phyloP scores from a whole-genome alignment of 2,113 vertebrate genomes.

The Amblyornis subalaris region DNA sequence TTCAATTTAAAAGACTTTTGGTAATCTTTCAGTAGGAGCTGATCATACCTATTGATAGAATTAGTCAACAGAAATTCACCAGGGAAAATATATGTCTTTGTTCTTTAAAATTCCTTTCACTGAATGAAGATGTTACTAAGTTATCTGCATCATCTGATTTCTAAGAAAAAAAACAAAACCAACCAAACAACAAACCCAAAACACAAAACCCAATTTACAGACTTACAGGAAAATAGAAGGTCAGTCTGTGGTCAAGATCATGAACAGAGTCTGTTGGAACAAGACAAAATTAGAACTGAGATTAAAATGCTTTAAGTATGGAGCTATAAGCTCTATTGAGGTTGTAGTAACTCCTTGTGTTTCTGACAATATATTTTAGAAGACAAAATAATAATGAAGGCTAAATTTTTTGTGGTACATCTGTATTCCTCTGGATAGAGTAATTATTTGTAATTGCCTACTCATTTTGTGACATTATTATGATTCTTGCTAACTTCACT shows the following conservation, averaged over 20 bases:
- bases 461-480: not conserved
- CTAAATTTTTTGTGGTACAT: not conserved
- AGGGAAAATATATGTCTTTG: not conserved
- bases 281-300: not conserved
- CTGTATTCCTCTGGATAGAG: not conserved
- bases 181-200: not conserved
- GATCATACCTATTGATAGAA: not conserved
- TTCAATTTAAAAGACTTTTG: not conserved
- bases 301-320: not conserved
- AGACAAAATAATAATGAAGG: not conserved
- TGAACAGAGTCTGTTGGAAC: not conserved
- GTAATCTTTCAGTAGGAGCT: not conserved
- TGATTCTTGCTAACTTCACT: not conserved
- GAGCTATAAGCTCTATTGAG: not conserved
- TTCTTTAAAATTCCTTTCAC: not conserved
- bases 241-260: not conserved
- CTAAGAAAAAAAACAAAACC: not conserved
- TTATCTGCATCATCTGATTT: not conserved
- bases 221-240: not conserved
- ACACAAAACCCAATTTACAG: not conserved
- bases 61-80: not conserved
- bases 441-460: not conserved
- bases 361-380: not conserved
- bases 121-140: not conserved
- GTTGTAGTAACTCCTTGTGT: not conserved